These are phyloP conservation scores for Prionailurus viverrinus DNA, from an alignment of 2,113 vertebrate species.

Conservation along the genomic window DNA sequence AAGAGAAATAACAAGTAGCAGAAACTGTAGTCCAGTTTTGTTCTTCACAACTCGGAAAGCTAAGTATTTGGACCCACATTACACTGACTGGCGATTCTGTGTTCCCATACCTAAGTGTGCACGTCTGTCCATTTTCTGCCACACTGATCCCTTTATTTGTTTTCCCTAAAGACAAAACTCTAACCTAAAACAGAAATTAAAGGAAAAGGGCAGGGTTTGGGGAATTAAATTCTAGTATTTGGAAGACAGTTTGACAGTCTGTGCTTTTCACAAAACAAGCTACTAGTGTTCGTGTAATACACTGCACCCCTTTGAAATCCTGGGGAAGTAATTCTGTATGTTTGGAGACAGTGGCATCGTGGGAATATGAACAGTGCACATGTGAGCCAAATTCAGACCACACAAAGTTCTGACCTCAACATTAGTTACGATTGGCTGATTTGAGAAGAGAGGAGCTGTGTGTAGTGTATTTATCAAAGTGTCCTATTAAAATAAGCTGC, in stretches of 20 bases:
- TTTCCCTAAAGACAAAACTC: neutral
- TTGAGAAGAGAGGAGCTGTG: neutral
- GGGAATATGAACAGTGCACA: neutral
- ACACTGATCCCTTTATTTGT: neutral
- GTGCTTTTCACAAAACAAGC: neutral
- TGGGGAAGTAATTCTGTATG: neutral
- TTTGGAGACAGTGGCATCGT: neutral
- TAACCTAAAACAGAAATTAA: neutral
- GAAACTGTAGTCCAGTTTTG: neutral
- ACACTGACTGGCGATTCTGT: neutral
- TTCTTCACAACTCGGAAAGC: neutral
- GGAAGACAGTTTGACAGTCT: neutral
- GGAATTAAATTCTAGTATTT: constrained; percentile 30
- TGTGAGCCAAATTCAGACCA: neutral
- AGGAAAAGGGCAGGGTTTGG: neutral
- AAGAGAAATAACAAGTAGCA: neutral
- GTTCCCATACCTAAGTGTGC: neutral
- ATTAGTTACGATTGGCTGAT: neutral
- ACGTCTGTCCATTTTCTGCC: neutral
- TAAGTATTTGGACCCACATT: neutral
- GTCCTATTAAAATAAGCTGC: neutral
- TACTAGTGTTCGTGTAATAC: neutral
- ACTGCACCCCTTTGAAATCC: neutral
- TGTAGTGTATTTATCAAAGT: neutral
- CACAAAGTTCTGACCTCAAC: neutral